Base-by-base conservation (phyloP, 2,888 invertebrate species). In the Argyresthia albistria region DNA sequence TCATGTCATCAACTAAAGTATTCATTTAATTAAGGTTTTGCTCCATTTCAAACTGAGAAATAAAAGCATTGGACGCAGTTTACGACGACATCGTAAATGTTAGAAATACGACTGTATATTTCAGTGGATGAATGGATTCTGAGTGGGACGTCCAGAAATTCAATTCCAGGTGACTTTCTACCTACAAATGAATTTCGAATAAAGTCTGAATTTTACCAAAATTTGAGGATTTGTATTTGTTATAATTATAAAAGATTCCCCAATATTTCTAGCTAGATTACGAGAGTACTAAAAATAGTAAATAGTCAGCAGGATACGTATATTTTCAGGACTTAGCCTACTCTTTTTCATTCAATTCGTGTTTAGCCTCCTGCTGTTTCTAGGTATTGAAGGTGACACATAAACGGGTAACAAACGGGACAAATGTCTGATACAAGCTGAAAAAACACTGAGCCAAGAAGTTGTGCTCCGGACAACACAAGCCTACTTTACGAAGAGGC, bases 361-460 rank as follows among this genome's bases (percentile, higher is more conserved):
- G 2, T 25, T 6, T 6, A 25, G 25, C 25, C 25, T 39, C 9
- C 39, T 39, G n/a, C 39, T n/a, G 39, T 39, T 39, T 12, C n/a
- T 12, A 4, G 43, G 45, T 45, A 14, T 65, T 67, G 61, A 65
- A 73, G 69, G 70, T 67, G 70, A 69, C 66, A 59, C 69, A 62
- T 74, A 72, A 76, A 71, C 66, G 63, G 57, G 60, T 68, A 64
- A 70, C 65, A 37, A 36, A 43, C 39, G 39, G 37, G 59, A 25
- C 25, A 25, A 25, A 25, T 25, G 25, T 25, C 25, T 25, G 25
- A n/a, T 4, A 39, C n/a, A 39, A 39, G 39, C 1, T 39, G 10
- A 8, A 39, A 9, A 39, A 39, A n/a, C 25, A 25, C 25, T 25
- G 25, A 25, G 25, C 25, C 2, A 25, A 25, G 25, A 25, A 25